phyloP scores from a whole-genome alignment of 2,113 vertebrate species.

The Chaenogobius annularis region DNA sequence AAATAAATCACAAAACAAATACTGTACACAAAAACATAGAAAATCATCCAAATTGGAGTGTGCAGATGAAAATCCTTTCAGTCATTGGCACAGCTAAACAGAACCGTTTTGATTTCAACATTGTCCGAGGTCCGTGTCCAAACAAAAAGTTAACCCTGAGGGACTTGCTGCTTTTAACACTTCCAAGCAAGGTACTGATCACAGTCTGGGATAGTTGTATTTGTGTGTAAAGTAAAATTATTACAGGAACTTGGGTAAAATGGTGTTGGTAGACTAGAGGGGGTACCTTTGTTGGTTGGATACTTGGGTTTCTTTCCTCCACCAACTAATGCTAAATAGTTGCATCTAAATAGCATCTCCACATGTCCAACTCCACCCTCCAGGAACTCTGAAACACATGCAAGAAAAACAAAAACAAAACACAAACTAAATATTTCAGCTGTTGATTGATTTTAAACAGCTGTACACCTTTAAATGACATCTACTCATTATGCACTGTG shows the following conservation, averaged over 20 bases:
- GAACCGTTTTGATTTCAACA: too few species aligned
- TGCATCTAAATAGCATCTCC: conserved; percentile 98
- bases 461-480: too few species aligned
- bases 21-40: too few species aligned
- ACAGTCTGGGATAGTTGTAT: not conserved
- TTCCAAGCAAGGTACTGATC: not conserved
- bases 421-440: not conserved
- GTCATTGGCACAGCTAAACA: too few species aligned
- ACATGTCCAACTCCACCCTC: conserved; percentile 96
- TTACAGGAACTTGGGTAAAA: too few species aligned
- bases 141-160: too few species aligned
- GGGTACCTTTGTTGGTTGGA: conserved; percentile 96
- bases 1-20: too few species aligned
- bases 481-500: too few species aligned
- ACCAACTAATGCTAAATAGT: conserved; percentile 96
- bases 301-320: conserved; percentile 98
- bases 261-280: not conserved
- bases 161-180: not conserved
- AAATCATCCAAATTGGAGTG: too few species aligned
- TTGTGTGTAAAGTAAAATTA: not conserved
- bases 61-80: too few species aligned
- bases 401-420: not conserved
- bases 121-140: too few species aligned
- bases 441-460: not conserved
- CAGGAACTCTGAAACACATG: conserved; percentile 85